A percentile compares a stretch with the other conserved stretches of the same genome.
phyloP scores from a whole-genome alignment of 2,888 invertebrate genomes.

The Cheilosia variabilis region DNA sequence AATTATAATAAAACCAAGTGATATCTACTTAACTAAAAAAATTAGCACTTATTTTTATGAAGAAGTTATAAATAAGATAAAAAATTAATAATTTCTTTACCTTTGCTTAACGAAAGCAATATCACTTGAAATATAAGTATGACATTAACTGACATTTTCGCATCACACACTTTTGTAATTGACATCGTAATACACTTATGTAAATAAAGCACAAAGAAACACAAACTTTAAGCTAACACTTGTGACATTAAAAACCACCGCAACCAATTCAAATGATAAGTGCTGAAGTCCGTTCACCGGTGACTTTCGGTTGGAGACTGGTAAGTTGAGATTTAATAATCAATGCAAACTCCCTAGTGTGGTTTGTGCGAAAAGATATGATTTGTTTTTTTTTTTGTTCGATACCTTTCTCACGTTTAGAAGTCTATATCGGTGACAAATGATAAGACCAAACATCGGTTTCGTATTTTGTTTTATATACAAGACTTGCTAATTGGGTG shows the following conservation, averaged over 20 bases:
- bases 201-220: slow-evolving; percentile 11
- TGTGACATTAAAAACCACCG: slow-evolving; percentile 16
- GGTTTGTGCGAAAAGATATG: slow-evolving; percentile 34
- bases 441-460: slow-evolving; percentile 51
- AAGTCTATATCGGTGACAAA: slow-evolving; percentile 37
- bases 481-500: slow-evolving; percentile 43
- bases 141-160: slow-evolving; percentile 15
- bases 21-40: too few species aligned
- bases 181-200: neutral
- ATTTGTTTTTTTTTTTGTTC: slow-evolving; percentile 31
- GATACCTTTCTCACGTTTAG: slow-evolving; percentile 33
- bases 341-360: slow-evolving; percentile 35
- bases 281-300: slow-evolving; percentile 36
- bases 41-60: too few species aligned
- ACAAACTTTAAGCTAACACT: slow-evolving; percentile 11
- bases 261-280: slow-evolving; percentile 24
- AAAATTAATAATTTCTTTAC: slow-evolving; percentile 47
- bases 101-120: slow-evolving; percentile 54
- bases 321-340: slow-evolving; percentile 38
- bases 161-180: neutral
- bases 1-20: too few species aligned
- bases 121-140: slow-evolving; percentile 49
- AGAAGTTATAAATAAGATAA: neutral
- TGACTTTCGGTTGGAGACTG: slow-evolving; percentile 57
- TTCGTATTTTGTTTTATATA: slow-evolving; percentile 28